Percentiles rank a stretch among this genome's conserved stretches.
Conservation (phyloP, 35 echinoderm and acorn worm genomes). For the Acanthaster planci region DNA sequence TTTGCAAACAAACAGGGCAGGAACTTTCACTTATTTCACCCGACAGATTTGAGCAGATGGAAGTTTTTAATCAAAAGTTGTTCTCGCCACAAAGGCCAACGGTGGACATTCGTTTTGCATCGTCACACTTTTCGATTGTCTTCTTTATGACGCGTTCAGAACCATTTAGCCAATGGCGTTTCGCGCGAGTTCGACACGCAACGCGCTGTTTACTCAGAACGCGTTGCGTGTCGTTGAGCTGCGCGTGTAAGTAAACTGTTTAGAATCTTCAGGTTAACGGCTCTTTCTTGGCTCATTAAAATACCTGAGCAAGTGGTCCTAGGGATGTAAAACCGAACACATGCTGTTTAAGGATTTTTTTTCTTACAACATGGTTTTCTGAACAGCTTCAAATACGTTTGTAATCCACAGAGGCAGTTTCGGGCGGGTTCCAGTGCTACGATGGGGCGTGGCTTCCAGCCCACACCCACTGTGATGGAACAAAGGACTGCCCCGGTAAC, state of each 20-base stretch:
- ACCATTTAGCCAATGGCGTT: not conserved
- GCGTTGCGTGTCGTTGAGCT: not conserved
- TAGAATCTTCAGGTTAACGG: too few species aligned
- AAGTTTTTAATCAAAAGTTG: too few species aligned
- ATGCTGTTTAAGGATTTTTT: too few species aligned
- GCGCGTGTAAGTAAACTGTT: too few species aligned
- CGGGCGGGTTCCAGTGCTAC: slow-evolving; percentile 85
- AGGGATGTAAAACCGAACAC: too few species aligned
- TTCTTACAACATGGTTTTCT: too few species aligned
- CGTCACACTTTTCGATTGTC: slow-evolving; percentile 7
- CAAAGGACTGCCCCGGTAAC: slow-evolving; percentile 85
- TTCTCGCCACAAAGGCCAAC: too few species aligned
- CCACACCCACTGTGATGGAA: slow-evolving; percentile 76
- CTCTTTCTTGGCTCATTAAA: too few species aligned
- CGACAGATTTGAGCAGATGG: too few species aligned
- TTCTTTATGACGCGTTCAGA: not conserved
- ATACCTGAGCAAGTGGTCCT: too few species aligned
- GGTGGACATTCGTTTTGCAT: not conserved
- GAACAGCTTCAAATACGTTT: not conserved
- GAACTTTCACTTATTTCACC: too few species aligned
- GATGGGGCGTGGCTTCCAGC: slow-evolving; percentile 79
- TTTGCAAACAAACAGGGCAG: too few species aligned
- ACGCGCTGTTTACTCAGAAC: not conserved
- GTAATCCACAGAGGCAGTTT: slow-evolving; percentile 49
- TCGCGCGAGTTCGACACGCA: not conserved